Evolutionary conservation across 2,113 vertebrate species (phyloP).

Genomic region (Hystrix brachyura): DNA sequence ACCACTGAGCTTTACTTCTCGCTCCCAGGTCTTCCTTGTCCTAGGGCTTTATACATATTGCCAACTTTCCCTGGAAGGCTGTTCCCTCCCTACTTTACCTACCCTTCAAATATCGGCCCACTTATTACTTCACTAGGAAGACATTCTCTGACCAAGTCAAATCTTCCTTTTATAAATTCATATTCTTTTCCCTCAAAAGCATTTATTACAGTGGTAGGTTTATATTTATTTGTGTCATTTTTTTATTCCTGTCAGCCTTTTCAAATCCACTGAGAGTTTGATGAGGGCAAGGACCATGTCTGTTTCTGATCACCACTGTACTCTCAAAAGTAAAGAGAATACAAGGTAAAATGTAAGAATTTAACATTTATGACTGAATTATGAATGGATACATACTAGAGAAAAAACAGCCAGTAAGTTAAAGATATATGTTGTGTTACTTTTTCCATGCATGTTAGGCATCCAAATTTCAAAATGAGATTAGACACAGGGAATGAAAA

Average conservation of each 20-base stretch:
- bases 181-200: neutral
- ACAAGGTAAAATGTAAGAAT: neutral
- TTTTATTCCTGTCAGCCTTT: conserved; percentile 5
- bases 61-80: neutral
- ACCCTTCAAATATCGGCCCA: conserved; percentile 21
- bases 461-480: conserved; percentile 41
- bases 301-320: conserved; percentile 28
- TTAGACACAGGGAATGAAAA: conserved; percentile 17
- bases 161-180: neutral
- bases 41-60: neutral
- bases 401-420: neutral
- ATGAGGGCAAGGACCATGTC: neutral
- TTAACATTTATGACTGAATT: neutral
- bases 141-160: neutral
- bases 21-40: neutral
- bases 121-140: conserved; percentile 1
- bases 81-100: neutral
- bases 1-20: neutral
- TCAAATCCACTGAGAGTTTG: conserved; percentile 2
- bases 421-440: neutral
- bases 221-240: conserved; percentile 53
- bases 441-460: neutral
- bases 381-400: neutral
- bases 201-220: conserved; percentile 13
- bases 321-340: conserved; percentile 23